phyloP scores from a whole-genome alignment of 2,113 vertebrate species.

The Verasper variegatus region DNA sequence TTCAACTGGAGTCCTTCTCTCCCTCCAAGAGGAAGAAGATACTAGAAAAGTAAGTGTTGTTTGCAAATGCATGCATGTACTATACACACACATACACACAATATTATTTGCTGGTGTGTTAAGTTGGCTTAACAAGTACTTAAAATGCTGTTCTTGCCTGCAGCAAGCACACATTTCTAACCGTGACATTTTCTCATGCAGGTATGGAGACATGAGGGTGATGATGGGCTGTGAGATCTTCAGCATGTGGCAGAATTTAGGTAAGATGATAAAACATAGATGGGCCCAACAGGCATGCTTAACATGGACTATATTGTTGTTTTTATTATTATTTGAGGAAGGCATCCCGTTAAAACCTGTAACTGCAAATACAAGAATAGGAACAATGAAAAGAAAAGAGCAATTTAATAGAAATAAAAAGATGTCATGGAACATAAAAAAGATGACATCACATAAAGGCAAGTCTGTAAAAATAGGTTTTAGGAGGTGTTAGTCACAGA shows the following conservation, averaged over 20 bases:
- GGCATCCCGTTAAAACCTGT: too few species aligned
- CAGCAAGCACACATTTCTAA: conserved; percentile 10
- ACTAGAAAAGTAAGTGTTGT: conserved; percentile 92
- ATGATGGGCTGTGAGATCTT: conserved; percentile 99
- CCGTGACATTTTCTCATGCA: conserved; percentile 52
- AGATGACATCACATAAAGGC: too few species aligned
- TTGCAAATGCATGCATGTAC: neutral
- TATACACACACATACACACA: neutral
- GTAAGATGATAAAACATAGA: conserved; percentile 75
- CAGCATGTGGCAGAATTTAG: conserved; percentile 99
- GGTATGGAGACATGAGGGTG: conserved; percentile 99
- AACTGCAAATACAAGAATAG: too few species aligned
- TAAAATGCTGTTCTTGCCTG: conserved; percentile 8
- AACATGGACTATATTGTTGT: neutral
- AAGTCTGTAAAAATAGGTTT: too few species aligned
- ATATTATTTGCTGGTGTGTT: neutral
- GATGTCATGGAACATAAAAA: too few species aligned
- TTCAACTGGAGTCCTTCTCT: conserved; percentile 97
- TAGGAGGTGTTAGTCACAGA: too few species aligned
- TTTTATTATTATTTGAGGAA: too few species aligned
- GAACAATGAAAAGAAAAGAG: too few species aligned
- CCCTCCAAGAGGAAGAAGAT: conserved; percentile 97
- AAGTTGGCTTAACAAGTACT: conserved; percentile 2
- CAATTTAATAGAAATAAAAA: too few species aligned
- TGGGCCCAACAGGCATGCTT: neutral